Evolutionary conservation across 2,113 vertebrate genomes (phyloP).

Genomic region (Puntigrus tetrazona): DNA sequence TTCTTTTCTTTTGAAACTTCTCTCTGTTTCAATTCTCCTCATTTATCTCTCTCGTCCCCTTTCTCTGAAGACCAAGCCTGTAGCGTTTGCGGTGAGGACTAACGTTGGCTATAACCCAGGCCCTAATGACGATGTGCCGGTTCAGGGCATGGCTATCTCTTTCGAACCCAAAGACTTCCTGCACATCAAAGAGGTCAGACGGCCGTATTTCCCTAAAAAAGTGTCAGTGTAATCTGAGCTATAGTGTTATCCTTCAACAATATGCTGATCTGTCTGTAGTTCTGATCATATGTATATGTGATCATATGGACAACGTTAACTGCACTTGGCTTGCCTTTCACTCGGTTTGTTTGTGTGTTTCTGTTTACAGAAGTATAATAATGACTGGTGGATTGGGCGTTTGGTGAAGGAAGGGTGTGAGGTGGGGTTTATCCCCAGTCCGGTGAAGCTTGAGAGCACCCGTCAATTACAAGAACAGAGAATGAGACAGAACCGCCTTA

Average conservation of each 20-base stretch:
- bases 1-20: background rate
- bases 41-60: background rate
- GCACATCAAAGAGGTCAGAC: conserved; percentile 94
- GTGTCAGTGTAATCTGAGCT: background rate
- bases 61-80: conserved; percentile 86
- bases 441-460: conserved; percentile 93
- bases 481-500: conserved; percentile 91
- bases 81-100: conserved; percentile 94
- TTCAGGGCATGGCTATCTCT: conserved; percentile 96
- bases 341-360: background rate
- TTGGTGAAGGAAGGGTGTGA: conserved; percentile 97
- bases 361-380: conserved; percentile 88
- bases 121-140: conserved; percentile 88
- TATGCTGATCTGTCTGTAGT: background rate
- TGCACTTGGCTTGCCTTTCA: background rate
- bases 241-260: background rate
- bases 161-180: conserved; percentile 97
- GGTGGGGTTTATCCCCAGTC: conserved; percentile 96
- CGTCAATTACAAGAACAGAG: conserved; percentile 91
- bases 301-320: background rate
- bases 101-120: conserved; percentile 95
- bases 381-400: conserved; percentile 98
- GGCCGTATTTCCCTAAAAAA: conserved; percentile 20
- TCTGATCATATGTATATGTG: background rate
- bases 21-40: background rate